Evolutionary conservation across 2,888 invertebrate species (phyloP).

Genomic region (Ormia ochracea): DNA sequence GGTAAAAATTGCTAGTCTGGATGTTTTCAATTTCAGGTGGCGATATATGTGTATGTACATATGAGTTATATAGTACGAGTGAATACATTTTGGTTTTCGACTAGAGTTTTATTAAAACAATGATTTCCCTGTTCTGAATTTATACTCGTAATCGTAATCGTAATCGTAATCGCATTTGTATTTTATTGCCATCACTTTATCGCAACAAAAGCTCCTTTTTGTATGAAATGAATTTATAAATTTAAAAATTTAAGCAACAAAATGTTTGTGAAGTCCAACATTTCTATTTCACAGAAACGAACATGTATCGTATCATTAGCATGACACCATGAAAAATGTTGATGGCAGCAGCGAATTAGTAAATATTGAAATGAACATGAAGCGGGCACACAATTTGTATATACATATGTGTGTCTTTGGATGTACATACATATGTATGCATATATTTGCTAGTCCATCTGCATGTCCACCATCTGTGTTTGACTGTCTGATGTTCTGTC

Average conservation of each 20-base stretch:
- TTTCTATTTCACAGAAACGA: not conserved
- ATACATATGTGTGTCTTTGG: not conserved
- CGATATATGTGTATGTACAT: too few relatives aligned
- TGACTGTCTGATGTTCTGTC: constrained; percentile 44
- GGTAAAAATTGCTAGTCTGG: too few relatives aligned
- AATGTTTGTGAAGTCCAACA: not conserved
- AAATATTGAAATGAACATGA: constrained; percentile 8
- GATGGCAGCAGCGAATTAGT: constrained; percentile 33
- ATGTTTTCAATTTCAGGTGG: too few relatives aligned
- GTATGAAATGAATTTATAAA: not conserved
- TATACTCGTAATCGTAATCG: too few relatives aligned
- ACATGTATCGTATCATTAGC: constrained; percentile 31
- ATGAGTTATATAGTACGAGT: too few relatives aligned
- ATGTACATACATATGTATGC: not conserved
- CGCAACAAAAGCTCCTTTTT: not conserved
- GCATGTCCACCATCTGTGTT: constrained; percentile 40
- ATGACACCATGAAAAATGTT: constrained; percentile 26
- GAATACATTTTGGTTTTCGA: too few relatives aligned
- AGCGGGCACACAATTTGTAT: too few relatives aligned
- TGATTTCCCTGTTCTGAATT: constrained; percentile 16
- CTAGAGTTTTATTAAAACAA: constrained; percentile 10
- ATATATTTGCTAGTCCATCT: constrained; percentile 30
- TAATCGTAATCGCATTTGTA: too few relatives aligned
- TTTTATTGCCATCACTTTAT: not conserved
- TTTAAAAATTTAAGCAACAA: constrained; percentile 1